Evolutionary conservation across 2,888 invertebrate genomes (phyloP), one percentile per base, ranked within the genome.

Genomic region (Pyrocoelia pectoralis): DNA sequence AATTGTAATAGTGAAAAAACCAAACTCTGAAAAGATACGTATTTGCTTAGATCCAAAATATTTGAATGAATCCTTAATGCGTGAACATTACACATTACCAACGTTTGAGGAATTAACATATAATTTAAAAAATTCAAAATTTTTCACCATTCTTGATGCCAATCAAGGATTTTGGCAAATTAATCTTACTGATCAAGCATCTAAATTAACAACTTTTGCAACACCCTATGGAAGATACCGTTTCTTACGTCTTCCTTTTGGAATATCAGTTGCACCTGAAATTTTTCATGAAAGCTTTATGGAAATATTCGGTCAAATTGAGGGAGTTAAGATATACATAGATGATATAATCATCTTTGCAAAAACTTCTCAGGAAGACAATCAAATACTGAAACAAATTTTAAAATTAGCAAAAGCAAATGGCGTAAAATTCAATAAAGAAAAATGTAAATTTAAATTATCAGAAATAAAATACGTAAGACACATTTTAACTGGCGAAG

Each of bases 161-260:
- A 13, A 43, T 43, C 6, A 43, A 15, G 41, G 41, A 15, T 43
- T 43, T 43, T 43, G 41, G 41, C 41, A 43, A 43, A 43, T 43
- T 15, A 13, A 13, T 8, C 15, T 43, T 14, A 43, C 41, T 13
- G 41, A 43, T 2, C 6, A 43, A 13, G 41, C 41, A 13, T 43
- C 41, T 4, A 43, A 4, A 14, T 13, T 43, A 43, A 43, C n/a
- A 9, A 43, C 41, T 12, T 43, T 15, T 43, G 12, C 41, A 43
- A 43, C 41, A 14, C 12, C 12, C 8, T 43, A 43, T 15, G 41
- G 41, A 15, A 43, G 41, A 9, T 43, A 43, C 12, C 13, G 41
- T 8, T 43, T 43, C 8, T 8, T 43, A 14, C 13, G 41, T 4
- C 41, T 43, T 43, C n/a, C 41, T 2, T 43, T 43, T 43, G 15